Base-by-base conservation (phyloP, 2,113 vertebrate genomes). In the Megaceryle torquata region DNA sequence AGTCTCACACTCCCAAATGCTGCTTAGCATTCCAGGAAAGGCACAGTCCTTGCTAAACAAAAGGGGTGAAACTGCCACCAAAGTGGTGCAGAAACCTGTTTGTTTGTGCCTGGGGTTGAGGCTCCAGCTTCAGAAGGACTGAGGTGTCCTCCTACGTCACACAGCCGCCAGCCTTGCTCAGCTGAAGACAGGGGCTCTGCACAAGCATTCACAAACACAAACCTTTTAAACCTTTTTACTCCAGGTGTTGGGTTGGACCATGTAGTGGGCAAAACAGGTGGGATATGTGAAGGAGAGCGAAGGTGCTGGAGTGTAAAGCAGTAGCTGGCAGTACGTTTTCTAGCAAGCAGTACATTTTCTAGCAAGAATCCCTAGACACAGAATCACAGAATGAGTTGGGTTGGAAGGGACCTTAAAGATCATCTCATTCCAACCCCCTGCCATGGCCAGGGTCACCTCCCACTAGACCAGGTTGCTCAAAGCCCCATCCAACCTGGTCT, bases 1-100 rank as follows among this genome's bases (percentile, higher is more conserved):
- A 82, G 88, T 78, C 77, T 82, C 92, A 69, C 64, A 20, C 4
- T 24, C 77, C 76, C 22, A 1, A 70, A 20, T 24, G 72, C 88
- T 94, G 76, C 41, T 95, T 71, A 86, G 82, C 82, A 95, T 94
- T 95, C 93, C 68, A 74, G 72, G 56, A 81, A 77, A 91, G 72
- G 56, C 90, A 68, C 60, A 35, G 8, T 68, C 82, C 80, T 78
- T 67, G 60, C 69, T 56, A 1, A 93, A 85, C 82, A 56, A 2
- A 86, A 63, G 92, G 88, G 85, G 71, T 56, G 86, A 92, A 86
- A 15, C 86, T 91, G 88, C 69, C 90, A 70, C 84, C 6, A 74
- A 60, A 39, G 69, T 20, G 8, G 43, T 26, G 77, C 72, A 69
- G 64, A 43, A 79, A 33, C 46, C 71, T 54, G 15, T 20, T 50